A percentile compares a stretch with the other conserved stretches of the same genome.
Conservation (phyloP, 1,140 invertebrate genomes). For the Heterodera carotae region DNA sequence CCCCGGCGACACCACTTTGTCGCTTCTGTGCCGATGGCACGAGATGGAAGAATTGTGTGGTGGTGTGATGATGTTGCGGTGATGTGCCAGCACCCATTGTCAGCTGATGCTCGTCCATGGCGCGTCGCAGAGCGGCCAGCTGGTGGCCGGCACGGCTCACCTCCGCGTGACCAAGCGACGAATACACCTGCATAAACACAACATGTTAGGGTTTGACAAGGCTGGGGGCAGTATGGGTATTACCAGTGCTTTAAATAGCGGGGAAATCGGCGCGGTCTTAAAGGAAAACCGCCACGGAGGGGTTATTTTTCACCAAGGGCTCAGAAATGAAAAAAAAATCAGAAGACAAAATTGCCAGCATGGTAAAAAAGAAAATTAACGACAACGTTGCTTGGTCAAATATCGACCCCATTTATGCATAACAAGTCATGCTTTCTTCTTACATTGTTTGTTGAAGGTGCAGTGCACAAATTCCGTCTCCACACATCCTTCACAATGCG, state of each 20-base stretch:
- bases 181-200: constrained; percentile 30
- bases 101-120: constrained; percentile 26
- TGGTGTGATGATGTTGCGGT: background rate
- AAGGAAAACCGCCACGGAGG: too few species aligned
- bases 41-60: background rate
- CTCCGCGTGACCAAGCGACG: constrained; percentile 16
- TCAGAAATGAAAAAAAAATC: too few species aligned
- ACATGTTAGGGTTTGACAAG: too few species aligned
- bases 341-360: too few species aligned
- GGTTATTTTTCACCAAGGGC: too few species aligned
- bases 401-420: background rate
- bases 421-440: background rate
- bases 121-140: constrained; percentile 9
- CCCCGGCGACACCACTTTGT: background rate
- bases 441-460: background rate
- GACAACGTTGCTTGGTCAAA: too few species aligned
- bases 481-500: constrained; percentile 57
- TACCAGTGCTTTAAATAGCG: too few species aligned
- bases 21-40: constrained; percentile 6
- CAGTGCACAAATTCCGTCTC: constrained; percentile 41
- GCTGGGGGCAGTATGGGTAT: too few species aligned
- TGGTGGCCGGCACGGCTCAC: constrained; percentile 21
- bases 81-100: background rate
- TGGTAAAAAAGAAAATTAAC: too few species aligned
- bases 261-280: too few species aligned